phyloP scores from a whole-genome alignment of 2,113 vertebrate species.

The Himantopus leucocephalus region DNA sequence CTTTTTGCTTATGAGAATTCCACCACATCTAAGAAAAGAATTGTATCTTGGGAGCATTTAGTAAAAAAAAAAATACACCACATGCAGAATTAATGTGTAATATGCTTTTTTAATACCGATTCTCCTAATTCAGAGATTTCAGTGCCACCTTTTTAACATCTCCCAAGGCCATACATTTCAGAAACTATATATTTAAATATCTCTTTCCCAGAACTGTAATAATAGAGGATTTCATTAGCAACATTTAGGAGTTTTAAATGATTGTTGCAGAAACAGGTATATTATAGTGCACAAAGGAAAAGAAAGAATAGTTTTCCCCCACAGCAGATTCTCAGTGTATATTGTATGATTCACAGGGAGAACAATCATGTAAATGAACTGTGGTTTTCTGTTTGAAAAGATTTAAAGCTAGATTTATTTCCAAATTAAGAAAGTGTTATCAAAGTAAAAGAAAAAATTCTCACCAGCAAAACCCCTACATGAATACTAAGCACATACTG shows the following conservation, averaged over 20 bases:
- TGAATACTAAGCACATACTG: not conserved
- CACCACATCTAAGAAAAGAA: not conserved
- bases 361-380: not conserved
- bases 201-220: not conserved
- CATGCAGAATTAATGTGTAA: not conserved
- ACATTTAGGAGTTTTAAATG: conserved; percentile 26
- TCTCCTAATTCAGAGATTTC: not conserved
- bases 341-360: not conserved
- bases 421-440: conserved; percentile 17
- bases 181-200: not conserved
- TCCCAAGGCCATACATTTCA: not conserved
- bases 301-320: not conserved
- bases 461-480: not conserved
- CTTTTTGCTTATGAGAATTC: not conserved
- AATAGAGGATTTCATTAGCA: conserved; percentile 12
- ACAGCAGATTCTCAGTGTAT: not conserved
- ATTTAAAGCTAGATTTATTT: conserved; percentile 31
- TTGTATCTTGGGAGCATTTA: not conserved
- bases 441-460: not conserved
- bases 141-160: not conserved
- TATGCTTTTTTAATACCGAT: not conserved
- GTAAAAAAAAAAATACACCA: not conserved
- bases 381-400: conserved; percentile 8
- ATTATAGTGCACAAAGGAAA: not conserved
- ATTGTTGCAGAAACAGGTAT: not conserved